Conservation (phyloP, 2,888 invertebrate genomes). For the Steromphala cineraria region DNA sequence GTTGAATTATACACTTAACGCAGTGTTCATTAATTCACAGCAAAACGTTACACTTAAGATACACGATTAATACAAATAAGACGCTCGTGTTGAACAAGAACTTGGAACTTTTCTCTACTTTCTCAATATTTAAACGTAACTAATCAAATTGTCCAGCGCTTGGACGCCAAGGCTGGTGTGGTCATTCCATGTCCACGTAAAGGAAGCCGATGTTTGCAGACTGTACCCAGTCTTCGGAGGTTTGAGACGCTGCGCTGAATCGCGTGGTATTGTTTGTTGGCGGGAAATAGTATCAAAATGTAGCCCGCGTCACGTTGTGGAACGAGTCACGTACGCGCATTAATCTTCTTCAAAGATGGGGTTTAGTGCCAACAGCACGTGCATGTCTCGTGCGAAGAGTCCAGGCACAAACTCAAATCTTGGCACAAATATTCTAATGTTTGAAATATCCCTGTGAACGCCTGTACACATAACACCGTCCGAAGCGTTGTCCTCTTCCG, state of each 20-base stretch:
- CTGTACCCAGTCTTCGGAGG: neutral
- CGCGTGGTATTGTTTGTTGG: conserved; percentile 9
- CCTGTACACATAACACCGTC: neutral
- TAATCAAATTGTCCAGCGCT: conserved; percentile 1
- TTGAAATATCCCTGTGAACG: neutral
- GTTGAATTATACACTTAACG: no score
- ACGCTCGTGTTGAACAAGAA: neutral
- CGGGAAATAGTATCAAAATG: neutral
- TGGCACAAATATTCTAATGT: neutral
- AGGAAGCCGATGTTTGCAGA: neutral
- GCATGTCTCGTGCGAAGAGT: conserved; percentile 11
- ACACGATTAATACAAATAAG: no score
- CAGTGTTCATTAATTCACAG: neutral
- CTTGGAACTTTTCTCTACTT: neutral
- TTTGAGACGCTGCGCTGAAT: neutral
- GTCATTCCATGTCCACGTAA: neutral
- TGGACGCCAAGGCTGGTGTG: neutral
- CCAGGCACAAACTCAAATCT: neutral
- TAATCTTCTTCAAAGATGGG: neutral
- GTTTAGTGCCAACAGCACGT: conserved; percentile 7
- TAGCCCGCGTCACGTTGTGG: neutral
- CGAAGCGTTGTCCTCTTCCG: neutral
- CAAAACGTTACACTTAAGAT: neutral
- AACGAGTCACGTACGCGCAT: conserved; percentile 1
- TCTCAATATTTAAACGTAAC: conserved; percentile 2